Conservation (phyloP, 2,113 vertebrate species). For the Antechinus flavipes region DNA sequence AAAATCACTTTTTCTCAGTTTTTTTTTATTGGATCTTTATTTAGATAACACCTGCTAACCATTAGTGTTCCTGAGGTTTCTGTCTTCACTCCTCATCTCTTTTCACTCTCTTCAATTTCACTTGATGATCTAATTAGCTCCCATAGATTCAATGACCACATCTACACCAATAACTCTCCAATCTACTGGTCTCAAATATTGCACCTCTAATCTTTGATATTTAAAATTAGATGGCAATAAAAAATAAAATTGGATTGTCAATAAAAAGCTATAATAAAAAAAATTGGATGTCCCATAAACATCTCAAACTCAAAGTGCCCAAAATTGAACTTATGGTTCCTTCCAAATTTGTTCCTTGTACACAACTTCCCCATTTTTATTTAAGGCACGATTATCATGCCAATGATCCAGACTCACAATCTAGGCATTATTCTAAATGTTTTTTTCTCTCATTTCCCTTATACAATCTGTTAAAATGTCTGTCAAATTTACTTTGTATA, state of each 20-base stretch:
- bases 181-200: not conserved
- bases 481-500: not conserved
- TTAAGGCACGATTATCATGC: not conserved
- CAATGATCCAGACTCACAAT: not conserved
- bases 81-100: not conserved
- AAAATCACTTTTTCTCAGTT: no score
- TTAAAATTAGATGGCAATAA: not conserved
- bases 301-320: not conserved
- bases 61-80: no score
- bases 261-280: no score
- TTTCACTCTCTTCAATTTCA: not conserved
- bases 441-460: not conserved
- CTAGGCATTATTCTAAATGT: not conserved
- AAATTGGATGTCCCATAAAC: not conserved
- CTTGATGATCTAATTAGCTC: not conserved
- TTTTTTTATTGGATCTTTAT: no score
- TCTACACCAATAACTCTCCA: no score
- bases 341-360: not conserved
- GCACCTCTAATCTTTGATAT: not conserved
- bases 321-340: not conserved
- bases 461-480: not conserved
- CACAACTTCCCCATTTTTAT: not conserved
- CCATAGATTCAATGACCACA: not conserved
- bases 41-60: no score
- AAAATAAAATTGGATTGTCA: no score